Evolutionary conservation across 92 coral and sea anemone genomes (phyloP).

Genomic region (Pocillopora meandrina): DNA sequence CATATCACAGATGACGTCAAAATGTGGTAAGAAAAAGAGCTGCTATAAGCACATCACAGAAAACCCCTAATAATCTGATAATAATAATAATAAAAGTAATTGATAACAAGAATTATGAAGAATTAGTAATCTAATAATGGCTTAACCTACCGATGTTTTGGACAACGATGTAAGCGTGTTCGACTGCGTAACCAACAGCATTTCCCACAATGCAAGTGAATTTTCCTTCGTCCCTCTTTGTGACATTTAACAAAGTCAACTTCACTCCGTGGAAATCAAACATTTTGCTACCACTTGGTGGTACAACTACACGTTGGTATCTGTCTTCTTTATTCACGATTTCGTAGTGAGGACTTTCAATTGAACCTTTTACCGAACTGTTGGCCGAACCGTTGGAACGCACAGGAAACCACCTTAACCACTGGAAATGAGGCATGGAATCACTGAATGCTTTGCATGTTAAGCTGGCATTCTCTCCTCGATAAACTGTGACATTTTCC

Average conservation of each 20-base stretch:
- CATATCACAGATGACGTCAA: no score
- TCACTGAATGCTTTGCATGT: conserved; percentile 79
- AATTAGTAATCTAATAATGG: no score
- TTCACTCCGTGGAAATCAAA: conserved; percentile 64
- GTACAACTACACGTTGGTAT: conserved; percentile 22
- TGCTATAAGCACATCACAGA: no score
- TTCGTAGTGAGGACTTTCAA: conserved; percentile 36
- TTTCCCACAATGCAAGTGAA: conserved; percentile 92
- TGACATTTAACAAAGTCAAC: conserved; percentile 75
- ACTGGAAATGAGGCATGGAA: conserved; percentile 93
- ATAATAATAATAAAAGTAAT: no score
- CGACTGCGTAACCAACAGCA: conserved; percentile 67
- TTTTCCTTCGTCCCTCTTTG: conserved; percentile 64
- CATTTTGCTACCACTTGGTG: conserved; percentile 3
- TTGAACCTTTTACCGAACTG: neutral
- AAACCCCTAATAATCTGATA: no score
- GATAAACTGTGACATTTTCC: conserved; percentile 63
- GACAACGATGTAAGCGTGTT: conserved; percentile 59
- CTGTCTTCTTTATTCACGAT: conserved; percentile 32
- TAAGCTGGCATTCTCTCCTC: conserved; percentile 75
- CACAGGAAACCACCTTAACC: conserved; percentile 61
- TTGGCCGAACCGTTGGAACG: conserved; percentile 41
- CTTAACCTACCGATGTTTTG: neutral
- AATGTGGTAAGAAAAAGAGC: no score
- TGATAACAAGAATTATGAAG: no score